phyloP scores from a whole-genome alignment of 2,797 vertebrate species.

The Hypotaenidia okinawae region DNA sequence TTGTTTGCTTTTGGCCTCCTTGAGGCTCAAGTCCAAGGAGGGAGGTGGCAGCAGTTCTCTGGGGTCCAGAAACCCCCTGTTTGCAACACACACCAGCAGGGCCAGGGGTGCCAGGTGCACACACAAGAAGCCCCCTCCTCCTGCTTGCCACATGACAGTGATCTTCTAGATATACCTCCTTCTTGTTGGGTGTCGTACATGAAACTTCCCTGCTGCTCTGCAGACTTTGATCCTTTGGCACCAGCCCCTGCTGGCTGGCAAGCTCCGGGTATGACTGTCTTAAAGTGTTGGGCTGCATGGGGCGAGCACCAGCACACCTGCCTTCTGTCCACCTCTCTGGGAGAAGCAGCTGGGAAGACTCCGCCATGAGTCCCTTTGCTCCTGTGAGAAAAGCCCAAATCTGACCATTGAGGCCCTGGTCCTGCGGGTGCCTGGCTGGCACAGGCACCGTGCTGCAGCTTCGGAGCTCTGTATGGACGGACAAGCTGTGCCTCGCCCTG shows the following conservation, averaged over 20 bases:
- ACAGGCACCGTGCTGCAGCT: accelerated
- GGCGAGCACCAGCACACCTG: neutral
- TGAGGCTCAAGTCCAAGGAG: neutral
- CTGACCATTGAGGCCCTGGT: neutral
- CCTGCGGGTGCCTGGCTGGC: neutral
- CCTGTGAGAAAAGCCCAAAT: neutral
- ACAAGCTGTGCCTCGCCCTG: neutral
- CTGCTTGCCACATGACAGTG: neutral
- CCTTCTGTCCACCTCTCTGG: accelerated
- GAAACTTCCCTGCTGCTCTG: neutral
- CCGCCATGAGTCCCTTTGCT: accelerated
- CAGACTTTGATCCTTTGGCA: neutral
- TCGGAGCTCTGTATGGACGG: accelerated
- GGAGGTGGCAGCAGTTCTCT: neutral
- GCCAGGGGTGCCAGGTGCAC: neutral
- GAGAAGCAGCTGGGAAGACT: neutral
- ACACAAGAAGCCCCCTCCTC: neutral
- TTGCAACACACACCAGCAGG: neutral
- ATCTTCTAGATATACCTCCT: neutral
- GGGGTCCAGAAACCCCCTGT: neutral
- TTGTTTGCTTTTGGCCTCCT: neutral
- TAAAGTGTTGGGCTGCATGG: accelerated
- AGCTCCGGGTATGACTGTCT: neutral
- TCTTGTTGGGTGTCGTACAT: neutral
- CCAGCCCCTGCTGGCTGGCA: neutral